Base-by-base conservation (phyloP, 2,113 vertebrate species). In the Lepus timidus region DNA sequence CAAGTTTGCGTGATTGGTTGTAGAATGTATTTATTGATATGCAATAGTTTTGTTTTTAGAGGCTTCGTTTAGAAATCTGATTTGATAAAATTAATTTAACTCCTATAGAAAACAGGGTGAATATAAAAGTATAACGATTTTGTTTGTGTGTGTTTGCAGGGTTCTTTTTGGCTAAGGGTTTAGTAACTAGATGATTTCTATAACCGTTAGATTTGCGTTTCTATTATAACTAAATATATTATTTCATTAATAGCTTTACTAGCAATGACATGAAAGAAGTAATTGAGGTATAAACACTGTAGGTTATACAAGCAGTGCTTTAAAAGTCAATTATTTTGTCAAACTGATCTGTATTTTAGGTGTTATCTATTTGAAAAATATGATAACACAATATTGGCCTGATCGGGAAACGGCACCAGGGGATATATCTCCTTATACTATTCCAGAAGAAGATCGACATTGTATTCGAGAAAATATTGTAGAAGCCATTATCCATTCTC, bases 351-450 rank as follows among this genome's bases (percentile, higher is more conserved):
- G 8, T 97, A 67, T 96, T 91, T 82, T 95, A 99, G 99, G 99
- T 97, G 99, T 99, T 98, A 99, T 99, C 98, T 99, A 99, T 98
- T 99, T 99, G 97, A 99, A 99, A 98, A 99, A 99, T 98, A 99
- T 99, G 99, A 99, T 99, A 98, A 99, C 99, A 70, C 99, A 99
- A 96, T 99, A 99, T 97, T 99, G 99, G 99, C 99, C 98, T 27
- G 99, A 99, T 98, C 99, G 99, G 61, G 99, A 99, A 82, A 98
- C 98, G 95, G 97, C 98, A 67, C 98, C 98, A 79, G 98, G 99
- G 90, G 99, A 99, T 97, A 98, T 98, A 6, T 98, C 99, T 49
- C 98, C 99, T 95, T 99, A 99, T 89, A 99, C 99, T 97, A 99
- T 99, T 98, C 99, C 99, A 0, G 99, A 99, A 61, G 99, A 99